These are phyloP conservation scores for Ptiloglossa arizonensis DNA, from an alignment of 1,140 invertebrate genomes.

Conservation along the genomic window DNA sequence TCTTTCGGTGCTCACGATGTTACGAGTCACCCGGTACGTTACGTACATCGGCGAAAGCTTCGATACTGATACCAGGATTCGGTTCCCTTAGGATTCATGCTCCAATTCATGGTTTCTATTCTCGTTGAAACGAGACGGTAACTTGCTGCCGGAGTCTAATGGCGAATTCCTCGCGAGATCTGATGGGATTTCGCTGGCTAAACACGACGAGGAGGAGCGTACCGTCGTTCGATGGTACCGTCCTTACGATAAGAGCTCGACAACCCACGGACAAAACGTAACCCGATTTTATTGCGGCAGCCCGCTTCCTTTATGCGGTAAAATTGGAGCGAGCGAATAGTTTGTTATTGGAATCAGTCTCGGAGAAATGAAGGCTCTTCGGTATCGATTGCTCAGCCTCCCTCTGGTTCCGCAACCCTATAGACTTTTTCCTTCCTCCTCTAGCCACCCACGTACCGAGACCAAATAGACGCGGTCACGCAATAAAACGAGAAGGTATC, in stretches of 20 bases:
- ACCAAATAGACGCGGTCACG: neutral
- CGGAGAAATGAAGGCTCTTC: conserved; percentile 2
- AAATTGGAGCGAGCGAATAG: neutral
- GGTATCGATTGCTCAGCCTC: conserved; percentile 9
- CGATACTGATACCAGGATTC: conserved; percentile 33
- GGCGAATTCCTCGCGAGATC: neutral
- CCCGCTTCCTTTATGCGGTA: neutral
- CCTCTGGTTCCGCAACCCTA: neutral
- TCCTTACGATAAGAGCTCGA: neutral
- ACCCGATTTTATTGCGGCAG: neutral
- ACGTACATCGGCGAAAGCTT: neutral
- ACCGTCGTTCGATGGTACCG: too few relatives aligned
- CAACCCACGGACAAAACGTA: neutral
- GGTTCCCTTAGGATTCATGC: conserved; percentile 58
- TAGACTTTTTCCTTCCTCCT: neutral
- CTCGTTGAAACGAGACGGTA: neutral
- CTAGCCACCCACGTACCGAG: neutral
- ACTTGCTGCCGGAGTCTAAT: neutral
- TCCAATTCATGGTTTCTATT: conserved; percentile 47
- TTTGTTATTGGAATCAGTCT: conserved; percentile 10
- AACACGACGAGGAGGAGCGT: neutral
- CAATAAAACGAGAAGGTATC: conserved; percentile 4
- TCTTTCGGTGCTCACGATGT: too few relatives aligned
- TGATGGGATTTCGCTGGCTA: neutral
- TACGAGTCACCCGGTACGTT: neutral